phyloP scores from a whole-genome alignment of 2,797 vertebrate genomes.

The Siniperca obscura region DNA sequence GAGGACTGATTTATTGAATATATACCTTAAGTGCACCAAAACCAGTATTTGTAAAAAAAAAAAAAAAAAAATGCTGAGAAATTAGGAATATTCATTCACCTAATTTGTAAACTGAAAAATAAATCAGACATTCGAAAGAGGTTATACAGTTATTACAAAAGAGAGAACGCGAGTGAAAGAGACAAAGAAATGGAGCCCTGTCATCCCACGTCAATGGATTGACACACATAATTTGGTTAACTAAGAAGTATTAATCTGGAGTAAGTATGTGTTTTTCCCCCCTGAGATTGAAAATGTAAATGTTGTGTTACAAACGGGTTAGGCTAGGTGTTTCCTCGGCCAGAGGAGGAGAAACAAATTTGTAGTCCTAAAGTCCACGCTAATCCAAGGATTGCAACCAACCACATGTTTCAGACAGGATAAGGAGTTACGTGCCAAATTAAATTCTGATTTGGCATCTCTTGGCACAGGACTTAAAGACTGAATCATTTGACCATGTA shows the following conservation, averaged over 20 bases:
- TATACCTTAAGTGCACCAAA: no score
- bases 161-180: conserved; percentile 20
- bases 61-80: background rate
- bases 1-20: fast-evolving
- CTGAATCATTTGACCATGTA: conserved; percentile 82
- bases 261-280: conserved; percentile 56
- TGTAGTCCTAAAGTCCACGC: conserved; percentile 74
- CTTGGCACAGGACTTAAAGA: conserved; percentile 74
- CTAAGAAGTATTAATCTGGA: conserved; percentile 77
- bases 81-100: conserved; percentile 16
- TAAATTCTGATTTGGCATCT: conserved; percentile 83
- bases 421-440: conserved; percentile 82
- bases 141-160: conserved; percentile 27
- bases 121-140: conserved; percentile 37
- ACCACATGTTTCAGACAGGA: conserved; percentile 81
- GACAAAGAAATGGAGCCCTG: conserved; percentile 41
- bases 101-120: conserved; percentile 37
- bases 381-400: conserved; percentile 85
- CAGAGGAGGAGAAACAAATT: conserved; percentile 69
- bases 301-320: conserved; percentile 65
- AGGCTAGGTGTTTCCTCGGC: conserved; percentile 73
- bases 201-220: conserved; percentile 61
- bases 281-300: conserved; percentile 78
- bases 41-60: background rate
- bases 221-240: conserved; percentile 79